Evolutionary conservation across 1,140 invertebrate genomes (phyloP).

Genomic region (Leptestheria dahalacensis): DNA sequence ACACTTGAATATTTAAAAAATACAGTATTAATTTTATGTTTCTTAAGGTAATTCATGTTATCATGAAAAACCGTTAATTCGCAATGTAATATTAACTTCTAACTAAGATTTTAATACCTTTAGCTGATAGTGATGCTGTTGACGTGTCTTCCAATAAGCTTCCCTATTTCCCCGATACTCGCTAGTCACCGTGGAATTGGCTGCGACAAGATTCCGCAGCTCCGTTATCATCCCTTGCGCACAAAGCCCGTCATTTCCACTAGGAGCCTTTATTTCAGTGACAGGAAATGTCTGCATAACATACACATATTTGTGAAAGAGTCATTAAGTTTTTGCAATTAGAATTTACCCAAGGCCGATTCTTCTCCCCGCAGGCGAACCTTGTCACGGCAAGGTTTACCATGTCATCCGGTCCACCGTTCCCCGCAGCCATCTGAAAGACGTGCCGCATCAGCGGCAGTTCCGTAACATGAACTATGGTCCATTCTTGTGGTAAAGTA

Average conservation of each 20-base stretch:
- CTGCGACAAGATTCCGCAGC: background rate
- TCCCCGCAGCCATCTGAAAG: background rate
- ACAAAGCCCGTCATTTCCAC: background rate
- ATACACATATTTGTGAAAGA: background rate
- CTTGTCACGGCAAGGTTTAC: background rate
- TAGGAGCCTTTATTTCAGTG: background rate
- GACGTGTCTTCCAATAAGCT: constrained; percentile 37
- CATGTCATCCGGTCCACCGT: background rate
- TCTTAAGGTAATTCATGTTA: background rate
- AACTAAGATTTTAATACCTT: constrained; percentile 29
- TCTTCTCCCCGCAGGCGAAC: background rate
- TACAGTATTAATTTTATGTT: no score
- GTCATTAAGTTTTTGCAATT: background rate
- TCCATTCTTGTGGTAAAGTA: constrained; percentile 36
- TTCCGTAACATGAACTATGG: constrained; percentile 38
- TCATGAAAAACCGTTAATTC: constrained; percentile 21
- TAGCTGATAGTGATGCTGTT: constrained; percentile 37
- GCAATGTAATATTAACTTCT: constrained; percentile 3
- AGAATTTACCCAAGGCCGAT: background rate
- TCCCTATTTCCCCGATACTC: constrained; percentile 1
- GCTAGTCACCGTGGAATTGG: background rate
- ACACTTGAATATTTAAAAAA: no score
- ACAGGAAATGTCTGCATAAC: background rate
- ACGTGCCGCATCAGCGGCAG: constrained; percentile 27
- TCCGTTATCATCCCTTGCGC: background rate